A percentile compares a stretch with the other conserved stretches of the same genome.
phyloP scores from a whole-genome alignment of 1,140 invertebrate genomes.

The Magallana ariakensis region DNA sequence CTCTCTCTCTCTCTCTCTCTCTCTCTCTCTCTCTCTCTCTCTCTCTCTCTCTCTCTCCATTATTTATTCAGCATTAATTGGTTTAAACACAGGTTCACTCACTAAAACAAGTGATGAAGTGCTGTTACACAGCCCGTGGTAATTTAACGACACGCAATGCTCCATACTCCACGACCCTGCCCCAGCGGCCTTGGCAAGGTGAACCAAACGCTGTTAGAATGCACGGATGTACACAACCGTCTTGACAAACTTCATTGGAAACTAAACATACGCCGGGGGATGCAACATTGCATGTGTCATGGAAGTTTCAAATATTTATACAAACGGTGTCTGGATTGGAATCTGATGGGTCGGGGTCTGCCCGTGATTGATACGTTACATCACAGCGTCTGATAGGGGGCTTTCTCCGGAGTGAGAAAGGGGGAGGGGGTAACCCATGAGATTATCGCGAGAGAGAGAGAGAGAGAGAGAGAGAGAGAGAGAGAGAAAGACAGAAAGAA shows the following conservation, averaged over 20 bases:
- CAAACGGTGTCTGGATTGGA: neutral
- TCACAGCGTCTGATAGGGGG: neutral
- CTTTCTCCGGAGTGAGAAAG: neutral
- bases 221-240: too few relatives aligned
- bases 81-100: neutral
- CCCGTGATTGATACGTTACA: neutral
- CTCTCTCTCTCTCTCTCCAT: slow-evolving; percentile 18
- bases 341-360: neutral
- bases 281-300: neutral
- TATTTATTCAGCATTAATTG: too few relatives aligned
- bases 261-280: neutral
- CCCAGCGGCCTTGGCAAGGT: neutral
- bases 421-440: neutral
- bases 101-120: neutral
- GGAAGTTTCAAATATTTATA: slow-evolving; percentile 25
- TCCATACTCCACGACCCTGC: neutral
- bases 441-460: neutral
- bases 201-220: too few relatives aligned
- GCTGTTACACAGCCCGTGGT: neutral
- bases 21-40: slow-evolving; percentile 21
- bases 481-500: too few relatives aligned
- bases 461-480: neutral
- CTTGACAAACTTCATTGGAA: neutral
- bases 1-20: too few relatives aligned
- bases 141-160: neutral